phyloP scores from a whole-genome alignment of 2,113 vertebrate species.

The Pipra filicauda region DNA sequence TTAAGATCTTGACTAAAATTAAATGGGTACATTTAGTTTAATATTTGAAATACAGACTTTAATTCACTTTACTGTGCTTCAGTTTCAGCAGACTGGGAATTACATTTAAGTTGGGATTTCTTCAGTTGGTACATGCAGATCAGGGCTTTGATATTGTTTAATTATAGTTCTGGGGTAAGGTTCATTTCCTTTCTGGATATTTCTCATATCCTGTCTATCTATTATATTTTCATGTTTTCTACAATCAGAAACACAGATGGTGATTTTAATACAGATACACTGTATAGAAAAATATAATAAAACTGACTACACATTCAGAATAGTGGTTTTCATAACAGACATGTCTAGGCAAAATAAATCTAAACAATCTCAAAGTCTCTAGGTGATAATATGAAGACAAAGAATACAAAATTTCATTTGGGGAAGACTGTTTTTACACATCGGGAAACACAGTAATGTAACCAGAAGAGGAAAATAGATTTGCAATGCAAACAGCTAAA shows the following conservation, averaged over 20 bases:
- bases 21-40: not conserved
- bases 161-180: not conserved
- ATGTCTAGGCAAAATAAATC: not conserved
- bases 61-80: not conserved
- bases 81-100: not conserved
- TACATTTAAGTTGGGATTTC: not conserved
- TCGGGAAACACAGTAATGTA: not conserved
- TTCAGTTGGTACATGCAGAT: not conserved
- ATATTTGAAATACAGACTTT: not conserved
- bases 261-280: conserved; percentile 47
- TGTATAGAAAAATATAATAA: conserved; percentile 1
- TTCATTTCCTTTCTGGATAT: conserved; percentile 36
- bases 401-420: not conserved
- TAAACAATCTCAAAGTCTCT: not conserved
- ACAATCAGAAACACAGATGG: not conserved
- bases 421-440: not conserved
- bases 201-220: not conserved
- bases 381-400: not conserved
- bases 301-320: not conserved
- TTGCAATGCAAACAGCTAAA: not conserved
- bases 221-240: not conserved
- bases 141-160: not conserved
- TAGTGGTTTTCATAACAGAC: not conserved
- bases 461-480: not conserved
- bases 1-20: not conserved